phyloP scores from a whole-genome alignment of 2,888 invertebrate species.

The Orthosia cruda region DNA sequence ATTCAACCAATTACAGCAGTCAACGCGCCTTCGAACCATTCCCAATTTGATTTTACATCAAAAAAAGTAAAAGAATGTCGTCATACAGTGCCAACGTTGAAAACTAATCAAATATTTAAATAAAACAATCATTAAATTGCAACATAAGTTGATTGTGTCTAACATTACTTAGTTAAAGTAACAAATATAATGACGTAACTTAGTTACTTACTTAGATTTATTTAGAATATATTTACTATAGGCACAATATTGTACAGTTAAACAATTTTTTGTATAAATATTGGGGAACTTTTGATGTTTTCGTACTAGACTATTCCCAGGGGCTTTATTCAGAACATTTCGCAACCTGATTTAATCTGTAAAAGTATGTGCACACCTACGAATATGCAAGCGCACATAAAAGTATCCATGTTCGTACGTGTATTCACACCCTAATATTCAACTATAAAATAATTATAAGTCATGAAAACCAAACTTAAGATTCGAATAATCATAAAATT shows the following conservation, averaged over 20 bases:
- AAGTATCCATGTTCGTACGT: neutral
- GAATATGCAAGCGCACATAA: neutral
- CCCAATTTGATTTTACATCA: neutral
- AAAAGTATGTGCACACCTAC: slow-evolving; percentile 31
- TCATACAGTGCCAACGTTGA: slow-evolving; percentile 65
- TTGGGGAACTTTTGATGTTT: slow-evolving; percentile 31
- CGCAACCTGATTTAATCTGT: slow-evolving; percentile 33
- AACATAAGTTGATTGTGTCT: slow-evolving; percentile 69
- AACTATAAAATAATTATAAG: slow-evolving; percentile 27
- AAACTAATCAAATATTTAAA: slow-evolving; percentile 57
- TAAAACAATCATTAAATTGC: slow-evolving; percentile 65
- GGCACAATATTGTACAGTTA: slow-evolving; percentile 67
- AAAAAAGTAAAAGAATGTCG: slow-evolving; percentile 22
- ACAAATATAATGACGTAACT: slow-evolving; percentile 72
- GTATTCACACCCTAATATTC: slow-evolving; percentile 29
- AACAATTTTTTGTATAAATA: slow-evolving; percentile 43
- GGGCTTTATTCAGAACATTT: slow-evolving; percentile 24
- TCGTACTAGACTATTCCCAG: slow-evolving; percentile 11
- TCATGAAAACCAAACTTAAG: slow-evolving; percentile 32
- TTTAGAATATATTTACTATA: slow-evolving; percentile 60
- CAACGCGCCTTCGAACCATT: neutral
- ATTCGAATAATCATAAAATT: slow-evolving; percentile 46
- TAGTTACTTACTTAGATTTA: slow-evolving; percentile 67
- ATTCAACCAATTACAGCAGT: no score
- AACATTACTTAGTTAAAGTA: slow-evolving; percentile 64